Evolutionary conservation across 2,888 invertebrate genomes (phyloP), one percentile per base, ranked within the genome.

Genomic region (Gastrophysa polygoni): DNA sequence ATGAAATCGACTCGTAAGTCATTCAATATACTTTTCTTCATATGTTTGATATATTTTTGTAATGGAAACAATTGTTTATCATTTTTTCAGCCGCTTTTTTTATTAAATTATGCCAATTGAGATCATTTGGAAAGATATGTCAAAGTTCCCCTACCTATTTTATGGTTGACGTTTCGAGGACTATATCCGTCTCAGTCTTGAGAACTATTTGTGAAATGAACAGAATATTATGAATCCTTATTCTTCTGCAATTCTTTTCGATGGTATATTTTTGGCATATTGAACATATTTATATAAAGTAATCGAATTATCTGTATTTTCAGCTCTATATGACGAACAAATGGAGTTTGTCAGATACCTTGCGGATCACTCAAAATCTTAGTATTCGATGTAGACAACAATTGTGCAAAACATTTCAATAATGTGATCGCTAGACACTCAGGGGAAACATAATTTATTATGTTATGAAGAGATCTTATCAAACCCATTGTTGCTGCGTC

Each of bases 401-500:
- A 51, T 51, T 51, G 32, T 29, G 51, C 32, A 51, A 32, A 51
- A 17, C 32, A 51, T 3, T 32, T 51, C 17, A 51, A 51, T 10
- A 32, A 32, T 16, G n/a, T 32, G 11, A 51, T 51, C 3, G 51
- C 51, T 21, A 43, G 24, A 38, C 43, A 54, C 14, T 43, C 54
- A 38, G 54, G 11, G 43, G 54, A 43, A 54, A 54, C 18, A 38
- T 4, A 38, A 16, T 21, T 43, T 20, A 54, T 21, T 54, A 54
- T 20, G 24, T 43, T 16, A 38, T 54, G 21, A 54, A 43, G 16
- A 38, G 54, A 43, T 54, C 54, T 20, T 54, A 43, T 6, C 54
- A 54, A 43, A 43, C 54, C n/a, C 54, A 38, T 43, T 54, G 54
- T 52, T 52, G 17, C n/a, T 34, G 51, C 54, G 21, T 54, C 54